phyloP scores from a whole-genome alignment of 1,140 invertebrate species.

The Rhynchophorus ferrugineus region DNA sequence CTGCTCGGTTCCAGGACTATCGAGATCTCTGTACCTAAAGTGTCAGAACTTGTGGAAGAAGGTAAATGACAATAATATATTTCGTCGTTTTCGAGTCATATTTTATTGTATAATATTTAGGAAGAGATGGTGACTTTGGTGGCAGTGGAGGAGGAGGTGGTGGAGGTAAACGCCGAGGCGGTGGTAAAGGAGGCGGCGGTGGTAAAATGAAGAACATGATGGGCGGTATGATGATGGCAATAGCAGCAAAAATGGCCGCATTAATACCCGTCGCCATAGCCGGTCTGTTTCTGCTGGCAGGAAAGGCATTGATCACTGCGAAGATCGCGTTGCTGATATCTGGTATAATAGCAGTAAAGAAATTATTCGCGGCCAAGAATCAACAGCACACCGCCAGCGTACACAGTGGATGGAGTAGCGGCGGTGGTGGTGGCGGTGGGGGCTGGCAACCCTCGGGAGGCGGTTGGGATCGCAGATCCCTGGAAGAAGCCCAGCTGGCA shows the following conservation, averaged over 20 bases:
- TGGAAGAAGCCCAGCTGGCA: constrained; percentile 53
- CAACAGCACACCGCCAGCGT: constrained; percentile 51
- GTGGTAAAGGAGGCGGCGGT: constrained; percentile 10
- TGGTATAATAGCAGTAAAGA: constrained; percentile 72
- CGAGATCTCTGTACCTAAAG: constrained; percentile 65
- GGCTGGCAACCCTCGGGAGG: constrained; percentile 43
- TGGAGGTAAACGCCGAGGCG: constrained; percentile 19
- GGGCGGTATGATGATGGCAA: constrained; percentile 74
- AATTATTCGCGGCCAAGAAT: constrained; percentile 59
- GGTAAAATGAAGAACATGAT: constrained; percentile 74
- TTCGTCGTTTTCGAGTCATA: constrained; percentile 15
- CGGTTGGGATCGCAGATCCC: constrained; percentile 45
- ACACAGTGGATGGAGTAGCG: constrained; percentile 47
- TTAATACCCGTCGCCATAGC: constrained; percentile 65
- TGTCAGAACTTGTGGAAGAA: constrained; percentile 57
- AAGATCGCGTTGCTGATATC: constrained; percentile 70
- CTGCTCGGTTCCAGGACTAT: constrained; percentile 67
- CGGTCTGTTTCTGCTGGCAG: constrained; percentile 63
- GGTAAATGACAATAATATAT: constrained; percentile 43
- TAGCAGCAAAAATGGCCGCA: constrained; percentile 66
- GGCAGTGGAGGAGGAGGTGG: constrained; percentile 12
- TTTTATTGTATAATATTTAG: constrained; percentile 28
- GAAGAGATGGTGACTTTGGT: constrained; percentile 30
- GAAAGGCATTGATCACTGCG: constrained; percentile 68
- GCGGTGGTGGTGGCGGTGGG: constrained; percentile 51